These are phyloP conservation scores for Cheilosia variabilis DNA, from an alignment of 2,888 invertebrate genomes.

Conservation along the genomic window DNA sequence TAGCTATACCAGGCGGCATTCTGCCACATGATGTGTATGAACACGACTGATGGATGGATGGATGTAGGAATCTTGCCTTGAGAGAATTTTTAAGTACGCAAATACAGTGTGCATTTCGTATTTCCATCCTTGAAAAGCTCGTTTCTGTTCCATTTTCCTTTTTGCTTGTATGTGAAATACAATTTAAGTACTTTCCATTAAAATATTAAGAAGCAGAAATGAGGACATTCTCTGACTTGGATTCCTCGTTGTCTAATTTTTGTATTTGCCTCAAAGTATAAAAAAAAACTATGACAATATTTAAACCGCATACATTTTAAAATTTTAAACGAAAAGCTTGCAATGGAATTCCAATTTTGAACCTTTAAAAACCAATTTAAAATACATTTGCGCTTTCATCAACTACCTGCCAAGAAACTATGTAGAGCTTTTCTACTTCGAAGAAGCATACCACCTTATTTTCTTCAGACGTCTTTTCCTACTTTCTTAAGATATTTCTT, in stretches of 20 bases:
- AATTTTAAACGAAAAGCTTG: conserved; percentile 2
- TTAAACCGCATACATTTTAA: conserved; percentile 5
- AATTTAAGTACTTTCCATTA: conserved; percentile 62
- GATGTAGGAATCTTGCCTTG: conserved; percentile 47
- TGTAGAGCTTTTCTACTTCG: conserved; percentile 2
- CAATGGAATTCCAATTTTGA: conserved; percentile 20
- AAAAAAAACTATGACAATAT: conserved; percentile 47
- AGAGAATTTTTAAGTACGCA: conserved; percentile 63
- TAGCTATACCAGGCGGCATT: conserved; percentile 24
- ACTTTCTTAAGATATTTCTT: conserved; percentile 13
- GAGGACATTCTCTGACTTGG: conserved; percentile 44
- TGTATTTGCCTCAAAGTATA: conserved; percentile 18
- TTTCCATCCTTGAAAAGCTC: conserved; percentile 65
- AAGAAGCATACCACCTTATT: background rate
- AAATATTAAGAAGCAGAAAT: conserved; percentile 59
- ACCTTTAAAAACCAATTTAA: conserved; percentile 49
- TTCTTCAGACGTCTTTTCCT: conserved; percentile 14
- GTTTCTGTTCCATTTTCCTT: conserved; percentile 45
- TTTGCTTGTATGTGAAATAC: conserved; percentile 23
- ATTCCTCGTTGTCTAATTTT: conserved; percentile 46
- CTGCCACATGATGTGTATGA: conserved; percentile 10
- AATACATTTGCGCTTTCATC: conserved; percentile 46
- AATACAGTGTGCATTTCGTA: conserved; percentile 59
- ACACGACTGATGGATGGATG: conserved; percentile 48
- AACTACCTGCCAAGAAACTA: conserved; percentile 18